These are phyloP conservation scores for Drosophila silvestris DNA, from an alignment of 2,888 invertebrate species.

Conservation along the genomic window DNA sequence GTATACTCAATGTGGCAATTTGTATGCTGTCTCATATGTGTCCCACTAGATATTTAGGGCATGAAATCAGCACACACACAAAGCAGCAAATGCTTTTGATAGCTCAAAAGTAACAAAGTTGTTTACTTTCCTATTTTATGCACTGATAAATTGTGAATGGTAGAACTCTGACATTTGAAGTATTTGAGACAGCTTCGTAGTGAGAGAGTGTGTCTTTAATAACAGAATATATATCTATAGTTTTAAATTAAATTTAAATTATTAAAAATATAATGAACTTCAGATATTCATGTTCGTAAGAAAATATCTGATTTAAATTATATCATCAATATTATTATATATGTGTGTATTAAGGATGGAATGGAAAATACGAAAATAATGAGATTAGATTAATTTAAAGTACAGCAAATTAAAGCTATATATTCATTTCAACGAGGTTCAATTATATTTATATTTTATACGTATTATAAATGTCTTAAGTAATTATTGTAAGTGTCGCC, in stretches of 20 bases:
- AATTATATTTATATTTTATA: background rate
- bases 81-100: conserved; percentile 16
- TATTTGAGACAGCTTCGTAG: too few species aligned
- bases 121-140: background rate
- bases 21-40: conserved; percentile 5
- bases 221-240: background rate
- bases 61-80: conserved; percentile 14
- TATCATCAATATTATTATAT: background rate
- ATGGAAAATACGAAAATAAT: background rate
- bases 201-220: background rate
- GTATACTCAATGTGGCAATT: conserved; percentile 54
- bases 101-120: background rate
- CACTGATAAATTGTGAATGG: background rate
- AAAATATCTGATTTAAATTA: background rate
- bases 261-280: background rate
- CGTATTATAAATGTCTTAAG: background rate
- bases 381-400: background rate
- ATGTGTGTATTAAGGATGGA: background rate
- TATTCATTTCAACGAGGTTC: background rate
- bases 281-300: too few species aligned
- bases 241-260: background rate
- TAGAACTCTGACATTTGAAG: background rate
- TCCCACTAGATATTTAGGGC: conserved; percentile 28
- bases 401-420: background rate
- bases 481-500: background rate